Evolutionary conservation across 1,140 invertebrate genomes (phyloP), one percentile per base, ranked within the genome.

Genomic region (Zaprionus ornatus): DNA sequence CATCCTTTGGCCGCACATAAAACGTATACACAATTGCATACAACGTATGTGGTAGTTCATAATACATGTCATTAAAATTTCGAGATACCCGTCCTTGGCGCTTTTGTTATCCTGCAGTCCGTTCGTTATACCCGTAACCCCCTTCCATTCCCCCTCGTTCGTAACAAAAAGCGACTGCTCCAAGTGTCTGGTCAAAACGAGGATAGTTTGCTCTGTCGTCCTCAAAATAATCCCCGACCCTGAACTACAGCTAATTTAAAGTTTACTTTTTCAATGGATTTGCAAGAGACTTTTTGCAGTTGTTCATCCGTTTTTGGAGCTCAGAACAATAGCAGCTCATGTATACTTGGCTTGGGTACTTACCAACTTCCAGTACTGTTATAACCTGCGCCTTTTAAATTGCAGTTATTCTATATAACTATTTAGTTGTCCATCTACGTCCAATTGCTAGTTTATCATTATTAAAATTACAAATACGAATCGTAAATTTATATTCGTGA

Each of bases 51-150:
- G 21, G 27, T 35, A 54, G 56, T 74, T 74, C 40, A 75, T 75
- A 65, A 75, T 76, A 55, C 56, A 87, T 80, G 73, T 88, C 84
- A 87, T 87, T 87, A 88, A 87, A 88, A 87, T 83, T 70, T 82
- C 48, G 62, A 82, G 62, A 65, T 79, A 72, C 61, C 68, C 72
- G 80, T 87, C 83, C 83, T 80, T 82, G 76, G 72, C 79, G 71
- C 66, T 67, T 50, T 74, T 79, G 62, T 60, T 73, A 79, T 72
- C 70, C 67, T 74, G 7, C 7, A 45, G 40, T 17, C 40, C 40
- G 40, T n/a, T 17, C 40, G 40, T 42, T 42, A n/a, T 17, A 45
- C 40, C n/a, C 6, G n/a, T 17, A 6, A 40, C 5, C 37, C n/a
- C 40, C 40, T 45, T 6, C 40, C 40, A 17, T 7, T 45, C 0